These are phyloP conservation scores for Coracias cyanogaster DNA, from an alignment of 2,797 vertebrate genomes.

Conservation along the genomic window DNA sequence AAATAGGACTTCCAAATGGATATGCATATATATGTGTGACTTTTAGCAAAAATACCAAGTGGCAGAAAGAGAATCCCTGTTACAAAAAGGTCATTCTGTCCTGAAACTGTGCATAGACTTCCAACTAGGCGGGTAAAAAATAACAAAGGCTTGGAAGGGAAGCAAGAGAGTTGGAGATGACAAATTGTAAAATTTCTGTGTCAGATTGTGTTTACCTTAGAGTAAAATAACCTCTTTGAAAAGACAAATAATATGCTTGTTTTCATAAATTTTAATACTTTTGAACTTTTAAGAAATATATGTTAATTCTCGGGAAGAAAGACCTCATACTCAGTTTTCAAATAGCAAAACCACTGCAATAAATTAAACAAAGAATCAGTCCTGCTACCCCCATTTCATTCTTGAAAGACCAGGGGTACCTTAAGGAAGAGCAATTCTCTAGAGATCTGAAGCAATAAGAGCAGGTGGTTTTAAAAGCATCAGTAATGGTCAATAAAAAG, in stretches of 20 bases:
- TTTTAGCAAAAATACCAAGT: neutral
- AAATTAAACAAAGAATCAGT: neutral
- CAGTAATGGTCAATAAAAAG: neutral
- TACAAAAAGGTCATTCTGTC: neutral
- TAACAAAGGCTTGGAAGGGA: neutral
- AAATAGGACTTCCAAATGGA: neutral
- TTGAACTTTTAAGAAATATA: neutral
- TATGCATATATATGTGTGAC: neutral
- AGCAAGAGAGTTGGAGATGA: fast-evolving
- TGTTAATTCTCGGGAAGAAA: neutral
- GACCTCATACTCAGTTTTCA: neutral
- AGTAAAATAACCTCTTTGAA: neutral
- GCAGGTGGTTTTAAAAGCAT: neutral
- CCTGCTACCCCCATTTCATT: neutral
- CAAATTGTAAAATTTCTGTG: neutral
- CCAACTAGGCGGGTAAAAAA: neutral
- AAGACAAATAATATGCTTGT: neutral
- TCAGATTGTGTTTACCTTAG: neutral
- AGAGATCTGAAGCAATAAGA: neutral
- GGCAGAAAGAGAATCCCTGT: neutral
- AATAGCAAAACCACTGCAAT: neutral
- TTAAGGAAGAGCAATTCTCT: neutral
- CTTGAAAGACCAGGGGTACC: neutral
- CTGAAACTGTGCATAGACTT: neutral
- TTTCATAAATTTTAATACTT: neutral